phyloP scores from a whole-genome alignment of 2,113 vertebrate genomes.

The Sula dactylatra region DNA sequence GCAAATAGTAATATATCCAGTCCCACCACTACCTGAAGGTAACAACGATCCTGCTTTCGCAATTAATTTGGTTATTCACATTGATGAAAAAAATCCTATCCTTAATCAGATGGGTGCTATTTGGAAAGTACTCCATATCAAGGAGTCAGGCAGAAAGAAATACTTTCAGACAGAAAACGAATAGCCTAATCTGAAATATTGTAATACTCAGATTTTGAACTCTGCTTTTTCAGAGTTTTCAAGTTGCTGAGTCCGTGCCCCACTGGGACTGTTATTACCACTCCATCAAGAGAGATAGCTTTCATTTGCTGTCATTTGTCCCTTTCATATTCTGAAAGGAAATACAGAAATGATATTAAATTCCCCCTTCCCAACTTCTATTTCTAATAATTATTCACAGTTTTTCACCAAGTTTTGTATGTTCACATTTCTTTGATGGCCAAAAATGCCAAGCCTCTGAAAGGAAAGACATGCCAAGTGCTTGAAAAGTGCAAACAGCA shows the following conservation, averaged over 20 bases:
- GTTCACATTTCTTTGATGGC: background rate
- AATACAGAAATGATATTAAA: background rate
- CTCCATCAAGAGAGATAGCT: background rate
- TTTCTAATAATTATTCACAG: background rate
- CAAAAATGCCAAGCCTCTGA: background rate
- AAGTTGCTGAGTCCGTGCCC: background rate
- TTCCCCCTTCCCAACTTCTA: background rate
- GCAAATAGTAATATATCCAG: background rate
- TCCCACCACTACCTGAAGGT: background rate
- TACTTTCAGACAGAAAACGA: background rate
- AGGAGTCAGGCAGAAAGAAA: background rate
- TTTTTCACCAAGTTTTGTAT: background rate
- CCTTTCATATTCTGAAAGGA: background rate
- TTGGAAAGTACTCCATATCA: background rate
- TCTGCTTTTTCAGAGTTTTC: background rate
- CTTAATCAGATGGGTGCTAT: slow-evolving; percentile 25
- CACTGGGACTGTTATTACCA: background rate
- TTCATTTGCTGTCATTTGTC: background rate
- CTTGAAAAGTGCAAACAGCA: background rate
- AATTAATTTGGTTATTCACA: slow-evolving; percentile 8
- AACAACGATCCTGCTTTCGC: background rate
- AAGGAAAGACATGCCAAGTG: background rate
- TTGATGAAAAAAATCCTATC: background rate
- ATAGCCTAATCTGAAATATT: background rate
- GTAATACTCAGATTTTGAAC: background rate